Evolutionary conservation across 1,140 invertebrate species (phyloP).

Genomic region (Cotesia chilonis): DNA sequence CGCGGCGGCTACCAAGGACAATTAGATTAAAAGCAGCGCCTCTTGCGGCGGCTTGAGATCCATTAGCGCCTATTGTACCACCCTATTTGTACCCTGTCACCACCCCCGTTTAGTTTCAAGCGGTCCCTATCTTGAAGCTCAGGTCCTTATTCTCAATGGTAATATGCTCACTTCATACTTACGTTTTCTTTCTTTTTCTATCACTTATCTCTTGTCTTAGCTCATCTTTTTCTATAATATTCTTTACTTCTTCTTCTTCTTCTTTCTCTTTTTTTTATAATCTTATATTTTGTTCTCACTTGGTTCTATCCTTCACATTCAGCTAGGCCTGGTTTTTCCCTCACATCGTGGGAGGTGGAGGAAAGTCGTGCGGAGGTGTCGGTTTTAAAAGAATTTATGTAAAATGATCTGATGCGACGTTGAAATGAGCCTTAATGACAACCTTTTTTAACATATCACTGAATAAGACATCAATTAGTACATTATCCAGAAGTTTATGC

Average conservation of each 20-base stretch:
- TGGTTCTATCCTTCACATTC: conserved; percentile 1
- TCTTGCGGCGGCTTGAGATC: conserved; percentile 66
- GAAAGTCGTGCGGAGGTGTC: conserved; percentile 50
- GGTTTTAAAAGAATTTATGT: conserved; percentile 54
- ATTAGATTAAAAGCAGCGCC: conserved; percentile 68
- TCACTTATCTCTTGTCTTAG: neutral
- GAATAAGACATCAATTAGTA: conserved; percentile 62
- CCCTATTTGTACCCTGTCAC: conserved; percentile 56
- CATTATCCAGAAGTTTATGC: conserved; percentile 42
- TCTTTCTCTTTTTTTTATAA: conserved; percentile 13
- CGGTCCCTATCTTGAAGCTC: conserved; percentile 62
- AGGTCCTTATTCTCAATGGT: conserved; percentile 67
- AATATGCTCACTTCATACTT: conserved; percentile 67
- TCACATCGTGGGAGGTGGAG: conserved; percentile 18
- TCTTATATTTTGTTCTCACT: conserved; percentile 6
- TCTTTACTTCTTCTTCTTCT: neutral
- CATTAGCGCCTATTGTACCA: conserved; percentile 67
- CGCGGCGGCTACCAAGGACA: conserved; percentile 52
- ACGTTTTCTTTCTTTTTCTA: conserved; percentile 42
- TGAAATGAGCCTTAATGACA: conserved; percentile 53
- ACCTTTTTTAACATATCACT: conserved; percentile 31
- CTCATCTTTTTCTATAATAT: conserved; percentile 25
- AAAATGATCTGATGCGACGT: conserved; percentile 43
- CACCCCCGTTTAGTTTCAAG: conserved; percentile 23
- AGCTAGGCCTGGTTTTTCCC: conserved; percentile 3